Conservation (phyloP, 2,888 invertebrate species). For the Mimachlamys varia region DNA sequence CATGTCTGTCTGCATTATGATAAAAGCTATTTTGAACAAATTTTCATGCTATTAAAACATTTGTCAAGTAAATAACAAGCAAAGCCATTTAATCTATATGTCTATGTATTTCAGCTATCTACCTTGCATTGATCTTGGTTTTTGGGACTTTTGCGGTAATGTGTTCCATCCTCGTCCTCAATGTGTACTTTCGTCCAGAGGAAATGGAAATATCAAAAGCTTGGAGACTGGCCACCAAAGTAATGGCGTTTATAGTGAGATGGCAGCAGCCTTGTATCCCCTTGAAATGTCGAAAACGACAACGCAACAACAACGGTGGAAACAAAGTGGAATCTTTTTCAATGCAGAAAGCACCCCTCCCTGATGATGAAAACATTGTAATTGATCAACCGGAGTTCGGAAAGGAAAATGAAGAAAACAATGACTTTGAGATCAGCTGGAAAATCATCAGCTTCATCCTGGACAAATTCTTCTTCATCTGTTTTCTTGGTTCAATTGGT, state of each 20-base stretch:
- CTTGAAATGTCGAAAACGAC: background rate
- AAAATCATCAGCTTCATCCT: background rate
- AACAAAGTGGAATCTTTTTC: background rate
- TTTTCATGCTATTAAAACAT: background rate
- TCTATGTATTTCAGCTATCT: slow-evolving; percentile 49
- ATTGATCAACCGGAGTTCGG: background rate
- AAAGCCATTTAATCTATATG: background rate
- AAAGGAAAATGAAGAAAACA: background rate
- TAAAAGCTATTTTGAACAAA: no score
- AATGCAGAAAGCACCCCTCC: background rate
- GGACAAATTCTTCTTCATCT: background rate
- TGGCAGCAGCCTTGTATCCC: background rate
- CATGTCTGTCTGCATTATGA: no score
- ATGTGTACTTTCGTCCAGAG: slow-evolving; percentile 40
- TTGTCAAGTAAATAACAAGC: background rate
- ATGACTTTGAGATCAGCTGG: background rate
- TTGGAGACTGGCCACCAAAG: background rate
- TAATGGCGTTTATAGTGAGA: background rate
- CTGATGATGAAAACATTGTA: background rate
- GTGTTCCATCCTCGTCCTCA: slow-evolving; percentile 47
- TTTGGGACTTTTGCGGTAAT: slow-evolving; percentile 47
- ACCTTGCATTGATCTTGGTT: slow-evolving; percentile 48
- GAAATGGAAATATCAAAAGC: slow-evolving; percentile 42
- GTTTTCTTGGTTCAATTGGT: background rate
- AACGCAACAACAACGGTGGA: background rate